Evolutionary conservation across 2,888 invertebrate species (phyloP), one percentile per base, ranked within the genome.

Genomic region (Parasteatoda lunata): DNA sequence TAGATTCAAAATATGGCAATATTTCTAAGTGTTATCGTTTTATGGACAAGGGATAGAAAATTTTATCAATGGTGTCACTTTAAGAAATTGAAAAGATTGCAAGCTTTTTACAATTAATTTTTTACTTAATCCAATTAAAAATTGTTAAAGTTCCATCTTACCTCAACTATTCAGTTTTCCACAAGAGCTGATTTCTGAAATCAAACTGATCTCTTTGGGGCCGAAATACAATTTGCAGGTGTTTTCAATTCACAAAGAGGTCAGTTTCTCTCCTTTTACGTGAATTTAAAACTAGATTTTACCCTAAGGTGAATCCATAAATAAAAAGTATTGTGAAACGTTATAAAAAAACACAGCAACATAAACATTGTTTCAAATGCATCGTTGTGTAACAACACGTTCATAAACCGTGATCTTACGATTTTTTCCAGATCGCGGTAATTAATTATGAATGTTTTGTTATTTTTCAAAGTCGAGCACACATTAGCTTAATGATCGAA

Each of bases 141-240:
- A 30, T 30, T 30, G 2, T 30, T 30, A 30, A 30, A 30, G 30
- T 30, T 30, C 30, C 30, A 30, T 30, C 30, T 30, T 30, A 30
- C 30, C 30, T 30, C 30, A 30, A 30, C 30, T 30, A 30, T 30
- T 30, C 30, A 30, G 30, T 30, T 30, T 30, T 30, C 30, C 30
- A 1, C 30, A 30, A 30, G 30, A 30, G 30, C 30, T 30, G 30
- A 30, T 30, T 30, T 30, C 30, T 30, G 5, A 30, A 49, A 64
- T 9, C 45, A n/a, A 59, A 78, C 69, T 48, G 59, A 64, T 54
- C 51, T 65, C 8, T 8, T 64, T 15, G 78, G 64, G 69, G 59
- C 71, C 78, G 49, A 71, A 78, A 59, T 30, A 64, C 64, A n/a
- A 13, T 48, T 64, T 80, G 79, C 71, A 64, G 71, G 65, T 47